Evolutionary conservation across 2,113 vertebrate genomes (phyloP), one percentile per base, ranked within the genome.

Genomic region (Lasiurus borealis): DNA sequence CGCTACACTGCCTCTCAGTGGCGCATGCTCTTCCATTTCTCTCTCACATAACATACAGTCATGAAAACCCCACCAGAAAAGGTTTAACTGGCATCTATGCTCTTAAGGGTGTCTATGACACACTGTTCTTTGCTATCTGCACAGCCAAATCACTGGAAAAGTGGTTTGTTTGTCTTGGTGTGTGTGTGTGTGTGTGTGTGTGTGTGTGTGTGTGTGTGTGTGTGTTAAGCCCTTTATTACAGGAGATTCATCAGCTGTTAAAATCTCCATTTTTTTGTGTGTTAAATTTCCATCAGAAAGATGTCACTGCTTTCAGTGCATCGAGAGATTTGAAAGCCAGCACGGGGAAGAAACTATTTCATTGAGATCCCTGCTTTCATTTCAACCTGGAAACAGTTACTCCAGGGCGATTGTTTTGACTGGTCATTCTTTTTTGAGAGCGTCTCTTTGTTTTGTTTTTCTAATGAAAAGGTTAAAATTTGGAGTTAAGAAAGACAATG

Each of bases 1-100:
- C 93, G 46, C 91, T 88, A 84, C 96, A 86, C 97, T 98, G 97
- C 97, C 97, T 97, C 97, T 97, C 93, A 91, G 97, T 98, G 97
- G 97, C 50, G 6, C 40, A 13, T 19, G 48, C 4, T 13, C 27
- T 52, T 90, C 77, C 57, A 19, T 89, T 64, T 66, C 59, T 62
- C 68, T 91, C 31, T 62, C 48, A 86, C 46, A 48, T 66, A 40
- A 68, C 15, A 69, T 2, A 36, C 52, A 57, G 82, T n/a, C 89
- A 40, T 25, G 23, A 85, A 95, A 81, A 80, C 13, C 18, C 54
- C 23, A 64, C 12, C 84, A 52, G 52, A 23, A 85, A 83, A 76
- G 80, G 75, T 68, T 73, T 50, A 86, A 54, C 75, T 13, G 11
- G 29, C 13, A 14, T 75, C 54, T 72, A 4, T 88, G 9, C 52